Base-by-base conservation (phyloP, 2,113 vertebrate genomes). In the Ginglymostoma cirratum region DNA sequence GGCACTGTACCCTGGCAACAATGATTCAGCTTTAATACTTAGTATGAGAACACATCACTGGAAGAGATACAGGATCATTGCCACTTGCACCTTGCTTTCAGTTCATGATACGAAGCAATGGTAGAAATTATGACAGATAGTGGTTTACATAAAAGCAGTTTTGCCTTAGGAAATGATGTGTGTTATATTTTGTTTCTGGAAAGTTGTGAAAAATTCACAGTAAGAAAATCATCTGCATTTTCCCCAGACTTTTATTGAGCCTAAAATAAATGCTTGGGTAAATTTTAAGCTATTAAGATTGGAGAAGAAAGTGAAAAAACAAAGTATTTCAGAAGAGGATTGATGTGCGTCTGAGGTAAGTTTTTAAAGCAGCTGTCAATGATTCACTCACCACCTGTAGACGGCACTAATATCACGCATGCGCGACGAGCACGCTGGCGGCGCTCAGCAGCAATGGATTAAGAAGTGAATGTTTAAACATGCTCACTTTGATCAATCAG, bases 141-240 rank as follows among this genome's bases (percentile, higher is more conserved):
- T n/a, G 17, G 15, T 21, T 83, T 52, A 27, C 24, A 48, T 48
- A 10, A 21, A 21, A 45, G 24, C 45, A 24, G 48, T 24, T 27
- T 86, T 24, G 30, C 45, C 52, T 87, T 10, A 52, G 45, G 8
- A 87, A 45, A 27, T 24, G 8, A 27, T 52, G 15, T 38, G 76
- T 42, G n/a, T 19, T 0, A 83, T 83, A 76, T 34, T 34, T 38
- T 83, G 78, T 83, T 83, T 83, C 45, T 27, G 85, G 45, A 87
- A 87, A 87, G 85, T 52, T 87, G 85, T 87, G 24, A 87, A 87
- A 83, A 52, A 87, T 52, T 87, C 45, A 78, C 34, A 42, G n/a
- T 52, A 24, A 52, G 85, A 87, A 87, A 48, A 45, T 52, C 42
- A 87, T 48, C 85, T 87, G 85, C 45, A 24, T 52, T 87, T 87